Percentiles rank a stretch among this genome's conserved stretches.
Conservation (phyloP, 2,888 invertebrate species). For the Xiphydria camelus region DNA sequence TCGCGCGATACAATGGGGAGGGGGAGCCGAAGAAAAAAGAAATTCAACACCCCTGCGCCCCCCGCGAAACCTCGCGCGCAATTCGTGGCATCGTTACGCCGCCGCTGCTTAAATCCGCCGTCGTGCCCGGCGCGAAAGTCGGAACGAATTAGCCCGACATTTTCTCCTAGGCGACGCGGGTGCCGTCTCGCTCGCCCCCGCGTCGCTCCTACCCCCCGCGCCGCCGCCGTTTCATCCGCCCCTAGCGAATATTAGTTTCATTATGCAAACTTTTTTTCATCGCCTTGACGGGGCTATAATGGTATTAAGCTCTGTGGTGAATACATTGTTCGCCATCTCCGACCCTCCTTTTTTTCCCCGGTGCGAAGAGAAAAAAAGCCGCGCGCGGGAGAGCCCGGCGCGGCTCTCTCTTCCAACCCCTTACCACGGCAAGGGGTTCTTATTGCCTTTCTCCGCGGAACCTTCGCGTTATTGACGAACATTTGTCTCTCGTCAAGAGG, state of each 20-base stretch:
- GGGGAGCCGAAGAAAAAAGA: too few species aligned
- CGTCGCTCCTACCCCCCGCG: too few species aligned
- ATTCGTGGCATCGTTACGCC: too few species aligned
- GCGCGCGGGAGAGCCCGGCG: background rate
- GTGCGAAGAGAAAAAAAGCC: background rate
- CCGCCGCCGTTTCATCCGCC: background rate
- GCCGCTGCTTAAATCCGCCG: too few species aligned
- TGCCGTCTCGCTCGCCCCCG: too few species aligned
- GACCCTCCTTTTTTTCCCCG: background rate
- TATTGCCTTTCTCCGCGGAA: background rate
- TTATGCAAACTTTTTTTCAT: conserved; percentile 19
- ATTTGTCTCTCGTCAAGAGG: background rate
- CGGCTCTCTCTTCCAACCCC: background rate
- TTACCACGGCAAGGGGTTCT: background rate
- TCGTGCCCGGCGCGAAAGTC: too few species aligned
- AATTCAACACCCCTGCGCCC: too few species aligned
- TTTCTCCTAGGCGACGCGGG: too few species aligned
- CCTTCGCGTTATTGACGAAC: background rate
- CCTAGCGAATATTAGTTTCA: conserved; percentile 15
- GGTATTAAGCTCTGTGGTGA: conserved; percentile 10
- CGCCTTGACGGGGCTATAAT: conserved; percentile 10
- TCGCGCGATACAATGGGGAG: too few species aligned
- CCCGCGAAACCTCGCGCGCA: too few species aligned
- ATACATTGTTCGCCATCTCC: conserved; percentile 9
- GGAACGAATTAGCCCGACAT: too few species aligned